Percentiles rank a stretch among this genome's conserved stretches.
phyloP scores from a whole-genome alignment of 2,888 invertebrate genomes.

The Sisyra nigra region DNA sequence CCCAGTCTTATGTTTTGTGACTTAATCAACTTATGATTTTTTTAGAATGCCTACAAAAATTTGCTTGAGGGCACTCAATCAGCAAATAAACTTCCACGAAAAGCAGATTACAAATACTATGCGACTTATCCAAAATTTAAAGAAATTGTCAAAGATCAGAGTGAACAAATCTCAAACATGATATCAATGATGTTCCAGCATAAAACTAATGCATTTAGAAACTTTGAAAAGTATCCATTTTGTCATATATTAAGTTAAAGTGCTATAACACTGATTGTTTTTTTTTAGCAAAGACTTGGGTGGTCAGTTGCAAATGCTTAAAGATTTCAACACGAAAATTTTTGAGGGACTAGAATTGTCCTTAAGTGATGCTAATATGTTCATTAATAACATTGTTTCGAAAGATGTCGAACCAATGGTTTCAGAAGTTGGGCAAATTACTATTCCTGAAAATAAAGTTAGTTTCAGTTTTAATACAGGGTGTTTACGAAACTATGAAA shows the following conservation, averaged over 20 bases:
- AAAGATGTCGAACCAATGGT: too few species aligned
- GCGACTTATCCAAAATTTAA: slow-evolving; percentile 62
- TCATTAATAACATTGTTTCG: too few species aligned
- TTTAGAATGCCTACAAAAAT: slow-evolving; percentile 47
- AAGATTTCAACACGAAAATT: background rate
- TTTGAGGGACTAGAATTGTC: background rate
- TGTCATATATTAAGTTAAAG: background rate
- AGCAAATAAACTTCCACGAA: slow-evolving; percentile 55
- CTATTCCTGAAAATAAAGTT: too few species aligned
- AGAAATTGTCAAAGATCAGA: slow-evolving; percentile 43
- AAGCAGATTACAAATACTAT: slow-evolving; percentile 55
- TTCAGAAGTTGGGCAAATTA: too few species aligned
- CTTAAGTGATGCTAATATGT: too few species aligned
- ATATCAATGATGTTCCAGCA: slow-evolving; percentile 37
- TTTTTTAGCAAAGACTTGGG: background rate
- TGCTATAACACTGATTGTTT: background rate
- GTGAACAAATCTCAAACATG: slow-evolving; percentile 42
- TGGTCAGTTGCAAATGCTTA: background rate
- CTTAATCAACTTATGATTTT: too few species aligned
- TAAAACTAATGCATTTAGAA: slow-evolving; percentile 37
- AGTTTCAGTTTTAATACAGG: too few species aligned
- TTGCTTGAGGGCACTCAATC: slow-evolving; percentile 51
- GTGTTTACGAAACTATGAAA: too few species aligned
- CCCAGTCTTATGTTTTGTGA: too few species aligned
- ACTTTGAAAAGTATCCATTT: slow-evolving; percentile 21